A percentile compares a stretch with the other conserved stretches of the same genome.
These are phyloP conservation scores for Tetraodon nigroviridis DNA, from an alignment of 2,113 vertebrate species.

Conservation along the genomic window DNA sequence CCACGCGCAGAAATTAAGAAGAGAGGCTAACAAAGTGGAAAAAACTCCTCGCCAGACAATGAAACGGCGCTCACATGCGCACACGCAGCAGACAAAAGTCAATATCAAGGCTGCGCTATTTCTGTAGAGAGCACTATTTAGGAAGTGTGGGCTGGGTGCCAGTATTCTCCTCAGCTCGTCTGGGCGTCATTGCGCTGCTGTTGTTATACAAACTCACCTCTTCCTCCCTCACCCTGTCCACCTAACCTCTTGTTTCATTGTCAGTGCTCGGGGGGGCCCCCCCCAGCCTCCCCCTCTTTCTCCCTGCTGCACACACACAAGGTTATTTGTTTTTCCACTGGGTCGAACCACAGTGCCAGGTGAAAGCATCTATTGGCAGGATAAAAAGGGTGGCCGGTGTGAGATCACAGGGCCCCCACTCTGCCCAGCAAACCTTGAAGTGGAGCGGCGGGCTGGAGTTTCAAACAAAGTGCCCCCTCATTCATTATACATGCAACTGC, in stretches of 20 bases:
- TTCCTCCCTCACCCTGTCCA: constrained; percentile 55
- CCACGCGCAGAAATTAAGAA: constrained; percentile 7
- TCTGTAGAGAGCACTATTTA: constrained; percentile 76
- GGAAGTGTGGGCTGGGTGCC: constrained; percentile 69
- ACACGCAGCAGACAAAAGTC: constrained; percentile 67
- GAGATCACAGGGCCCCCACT: constrained; percentile 67
- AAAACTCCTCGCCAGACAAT: constrained; percentile 43
- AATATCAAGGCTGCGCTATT: constrained; percentile 77
- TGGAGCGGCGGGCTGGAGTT: constrained; percentile 65
- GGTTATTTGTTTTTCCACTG: constrained; percentile 78
- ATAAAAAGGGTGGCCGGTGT: constrained; percentile 60
- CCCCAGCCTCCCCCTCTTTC: constrained; percentile 10
- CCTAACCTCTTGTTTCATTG: constrained; percentile 58
- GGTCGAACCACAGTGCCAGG: constrained; percentile 65
- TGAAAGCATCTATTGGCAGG: constrained; percentile 71
- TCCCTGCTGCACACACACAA: constrained; percentile 47
- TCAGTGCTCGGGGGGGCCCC: constrained; percentile 50
- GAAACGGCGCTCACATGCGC: constrained; percentile 41
- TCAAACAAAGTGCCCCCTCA: constrained; percentile 78
- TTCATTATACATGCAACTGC: constrained; percentile 82
- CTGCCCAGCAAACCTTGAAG: constrained; percentile 76
- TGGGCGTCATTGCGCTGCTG: constrained; percentile 63
- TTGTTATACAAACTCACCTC: constrained; percentile 69
- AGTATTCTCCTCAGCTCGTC: constrained; percentile 69
- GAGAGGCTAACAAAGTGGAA: constrained; percentile 22